Evolutionary conservation across 2,888 invertebrate species (phyloP), one percentile per base, ranked within the genome.

Genomic region (Poecilobothrus nobilitatus): DNA sequence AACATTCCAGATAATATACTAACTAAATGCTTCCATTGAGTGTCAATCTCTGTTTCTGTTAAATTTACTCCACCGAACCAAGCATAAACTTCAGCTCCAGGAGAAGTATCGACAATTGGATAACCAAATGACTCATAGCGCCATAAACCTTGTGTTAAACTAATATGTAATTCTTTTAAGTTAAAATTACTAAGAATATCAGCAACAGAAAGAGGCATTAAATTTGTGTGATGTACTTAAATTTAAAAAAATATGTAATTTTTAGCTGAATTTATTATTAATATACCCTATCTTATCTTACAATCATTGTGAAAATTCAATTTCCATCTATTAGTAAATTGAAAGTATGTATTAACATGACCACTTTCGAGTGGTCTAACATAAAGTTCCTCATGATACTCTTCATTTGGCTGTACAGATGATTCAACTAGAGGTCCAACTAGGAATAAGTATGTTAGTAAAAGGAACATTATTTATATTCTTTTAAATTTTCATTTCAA

Each of bases 91-190:
- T 97, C 95, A 2, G 95, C 96, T 8, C 98, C 98, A 1, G 96
- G 92, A 0, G 96, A 91, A 4, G 95, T 92, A 80, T 94, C 92
- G 15, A 89, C 81, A 37, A 93, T 87, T 3, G 97, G 96, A 82
- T 95, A 95, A 0, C 97, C 97, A 97, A 97, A 99, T 69, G 89
- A 88, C 74, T 91, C 89, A 80, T 96, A 91, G 71, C 91, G 88
- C 98, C 98, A 99, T 68, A 94, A 84, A 0, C 98, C 98, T 81
- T 95, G 94, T 0, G 96, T 96, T 70, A 98, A 85, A 69, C 92
- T 91, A 66, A 99, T 85, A 77, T 97, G 95, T 22, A 99, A 81
- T 80, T 97, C 97, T 78, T 91, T 90, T 0, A 98, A 89, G 77
- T 90, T 86, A 79, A 94, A 94, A 44, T 91, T 86, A 65, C 89